These are phyloP conservation scores for Plotosus lineatus DNA, from an alignment of 2,113 vertebrate species.

Conservation along the genomic window DNA sequence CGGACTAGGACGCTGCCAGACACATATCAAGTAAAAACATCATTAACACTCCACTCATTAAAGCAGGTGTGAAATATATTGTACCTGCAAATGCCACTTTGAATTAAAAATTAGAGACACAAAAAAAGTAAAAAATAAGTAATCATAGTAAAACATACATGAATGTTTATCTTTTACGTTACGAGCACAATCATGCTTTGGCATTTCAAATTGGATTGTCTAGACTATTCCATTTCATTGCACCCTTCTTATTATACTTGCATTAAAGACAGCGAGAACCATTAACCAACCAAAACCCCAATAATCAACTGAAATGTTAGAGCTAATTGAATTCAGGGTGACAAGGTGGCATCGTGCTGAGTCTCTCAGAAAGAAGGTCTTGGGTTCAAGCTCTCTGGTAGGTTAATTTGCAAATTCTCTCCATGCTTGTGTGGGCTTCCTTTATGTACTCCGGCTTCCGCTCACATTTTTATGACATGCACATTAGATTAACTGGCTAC, in stretches of 20 bases:
- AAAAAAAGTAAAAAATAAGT: neutral
- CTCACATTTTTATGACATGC: too few relatives aligned
- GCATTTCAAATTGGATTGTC: slow-evolving; percentile 54
- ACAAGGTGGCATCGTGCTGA: too few relatives aligned
- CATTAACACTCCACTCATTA: neutral
- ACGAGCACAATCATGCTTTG: slow-evolving; percentile 44
- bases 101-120: neutral
- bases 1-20: neutral
- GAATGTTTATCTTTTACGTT: slow-evolving; percentile 24
- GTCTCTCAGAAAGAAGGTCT: too few relatives aligned
- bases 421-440: too few relatives aligned
- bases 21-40: neutral
- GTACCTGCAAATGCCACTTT: neutral
- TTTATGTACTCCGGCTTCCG: too few relatives aligned
- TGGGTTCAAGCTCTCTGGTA: too few relatives aligned
- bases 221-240: slow-evolving; percentile 66
- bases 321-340: neutral
- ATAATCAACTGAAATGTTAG: neutral
- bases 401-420: too few relatives aligned
- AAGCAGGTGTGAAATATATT: neutral
- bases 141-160: slow-evolving; percentile 7
- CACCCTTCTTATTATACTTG: slow-evolving; percentile 8
- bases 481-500: too few relatives aligned
- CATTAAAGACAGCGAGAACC: neutral
- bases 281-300: neutral